A percentile compares a stretch with the other conserved stretches of the same genome.
phyloP scores from a whole-genome alignment of 2,797 vertebrate species.

The Dendrocincla tyrannina region DNA sequence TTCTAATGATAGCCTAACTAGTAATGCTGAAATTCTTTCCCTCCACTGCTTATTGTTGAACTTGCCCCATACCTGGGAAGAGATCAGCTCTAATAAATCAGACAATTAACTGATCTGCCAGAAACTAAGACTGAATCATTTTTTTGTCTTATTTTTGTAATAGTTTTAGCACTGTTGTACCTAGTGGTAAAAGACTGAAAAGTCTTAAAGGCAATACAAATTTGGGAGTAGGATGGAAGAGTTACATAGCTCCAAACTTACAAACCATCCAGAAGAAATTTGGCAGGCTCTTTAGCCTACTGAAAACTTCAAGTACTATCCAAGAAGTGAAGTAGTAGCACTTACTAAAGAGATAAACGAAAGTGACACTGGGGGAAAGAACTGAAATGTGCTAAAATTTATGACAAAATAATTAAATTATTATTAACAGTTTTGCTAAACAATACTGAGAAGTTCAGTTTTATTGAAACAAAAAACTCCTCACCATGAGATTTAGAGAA shows the following conservation, averaged over 20 bases:
- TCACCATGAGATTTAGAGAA: background rate
- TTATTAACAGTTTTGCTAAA: background rate
- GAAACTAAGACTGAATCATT: background rate
- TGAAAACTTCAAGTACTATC: background rate
- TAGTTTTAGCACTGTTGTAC: background rate
- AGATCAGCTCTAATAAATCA: background rate
- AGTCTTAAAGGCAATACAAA: background rate
- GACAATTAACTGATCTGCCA: background rate
- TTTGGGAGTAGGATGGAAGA: background rate
- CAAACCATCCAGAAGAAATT: background rate
- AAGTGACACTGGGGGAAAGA: background rate
- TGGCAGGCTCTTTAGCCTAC: background rate
- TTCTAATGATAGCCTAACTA: background rate
- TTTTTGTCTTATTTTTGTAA: background rate
- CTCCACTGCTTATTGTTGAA: background rate
- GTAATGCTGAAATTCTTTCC: background rate
- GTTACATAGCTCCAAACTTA: background rate
- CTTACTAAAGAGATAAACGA: background rate
- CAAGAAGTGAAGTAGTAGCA: background rate
- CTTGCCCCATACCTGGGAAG: background rate
- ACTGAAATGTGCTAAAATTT: background rate
- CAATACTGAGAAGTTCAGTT: background rate
- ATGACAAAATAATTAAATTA: background rate
- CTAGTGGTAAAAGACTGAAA: background rate
- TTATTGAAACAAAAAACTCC: background rate